A percentile compares a stretch with the other conserved stretches of the same genome.
Conservation (phyloP, 2,113 vertebrate genomes). For the Formicarius rufipectus region DNA sequence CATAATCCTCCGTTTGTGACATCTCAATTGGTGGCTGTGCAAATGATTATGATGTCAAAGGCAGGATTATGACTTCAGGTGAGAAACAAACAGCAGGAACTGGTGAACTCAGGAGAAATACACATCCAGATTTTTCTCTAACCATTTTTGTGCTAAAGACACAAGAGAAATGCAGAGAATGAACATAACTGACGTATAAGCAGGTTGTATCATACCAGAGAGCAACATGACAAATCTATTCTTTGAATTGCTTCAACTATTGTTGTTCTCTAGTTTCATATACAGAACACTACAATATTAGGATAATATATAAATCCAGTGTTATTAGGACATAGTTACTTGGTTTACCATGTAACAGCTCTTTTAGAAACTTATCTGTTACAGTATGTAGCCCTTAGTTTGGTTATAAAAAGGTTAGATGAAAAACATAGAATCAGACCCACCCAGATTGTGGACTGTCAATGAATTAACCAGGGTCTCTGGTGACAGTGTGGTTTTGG, state of each 20-base stretch:
- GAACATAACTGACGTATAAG: slow-evolving; percentile 6
- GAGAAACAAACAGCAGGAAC: slow-evolving; percentile 63
- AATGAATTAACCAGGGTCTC: background rate
- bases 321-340: background rate
- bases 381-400: background rate
- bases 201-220: background rate
- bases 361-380: background rate
- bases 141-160: slow-evolving; percentile 6
- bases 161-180: background rate
- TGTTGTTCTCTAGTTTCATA: background rate
- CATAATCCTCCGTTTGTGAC: slow-evolving; percentile 57
- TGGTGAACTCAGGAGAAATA: slow-evolving; percentile 41
- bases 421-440: background rate
- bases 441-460: background rate
- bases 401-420: background rate
- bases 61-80: slow-evolving; percentile 66
- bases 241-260: background rate
- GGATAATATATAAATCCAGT: background rate
- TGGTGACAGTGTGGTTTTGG: background rate
- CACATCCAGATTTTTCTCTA: slow-evolving; percentile 19
- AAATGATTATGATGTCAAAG: slow-evolving; percentile 70
- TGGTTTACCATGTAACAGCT: background rate
- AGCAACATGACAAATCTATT: background rate
- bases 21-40: slow-evolving; percentile 61
- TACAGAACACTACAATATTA: background rate